Evolutionary conservation across 2,113 vertebrate species (phyloP), one percentile per base, ranked within the genome.

Genomic region (Chaetorhynchus papuensis): DNA sequence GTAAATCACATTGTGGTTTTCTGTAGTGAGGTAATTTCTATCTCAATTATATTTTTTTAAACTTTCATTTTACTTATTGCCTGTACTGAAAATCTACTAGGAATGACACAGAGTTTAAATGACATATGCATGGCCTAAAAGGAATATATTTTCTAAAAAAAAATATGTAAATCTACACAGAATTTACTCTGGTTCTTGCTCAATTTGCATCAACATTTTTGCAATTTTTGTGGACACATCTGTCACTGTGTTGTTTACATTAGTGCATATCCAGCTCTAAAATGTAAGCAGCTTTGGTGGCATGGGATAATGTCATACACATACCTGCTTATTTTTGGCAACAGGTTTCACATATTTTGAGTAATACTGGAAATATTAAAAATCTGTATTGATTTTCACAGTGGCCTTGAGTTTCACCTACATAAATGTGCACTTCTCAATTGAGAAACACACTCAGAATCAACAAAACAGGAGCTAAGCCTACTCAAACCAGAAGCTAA

Each of bases 181-280:
- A 88, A 76, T 92, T 91, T 64, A 60, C 63, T 83, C 45, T 64
- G 23, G 31, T 44, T 50, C 69, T 92, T 89, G 27, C 23, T 90
- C 78, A 93, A 64, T n/a, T 90, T 19, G 26, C 37, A 82, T 86
- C 81, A 92, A 70, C 18, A 59, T 85, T 94, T 96, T 87, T 89
- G 26, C 80, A 96, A 95, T 96, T 92, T 96, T 75, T 93, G 83
- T 84, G 74, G 76, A 89, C 89, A 85, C 9, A 60, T 93, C 76
- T 94, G 65, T 89, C 84, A 82, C 54, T 85, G 20, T 89, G 59
- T 79, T 97, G 89, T 95, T 96, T 97, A 93, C 77, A 71, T 93
- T 68, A 89, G 59, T 39, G 79, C 87, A 76, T 88, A 89, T 68
- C 87, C 83, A 60, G 50, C 76, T 95, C 75, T 82, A 59, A 96